phyloP scores from a whole-genome alignment of 2,888 invertebrate species.

The Acanthosepion lycidas region DNA sequence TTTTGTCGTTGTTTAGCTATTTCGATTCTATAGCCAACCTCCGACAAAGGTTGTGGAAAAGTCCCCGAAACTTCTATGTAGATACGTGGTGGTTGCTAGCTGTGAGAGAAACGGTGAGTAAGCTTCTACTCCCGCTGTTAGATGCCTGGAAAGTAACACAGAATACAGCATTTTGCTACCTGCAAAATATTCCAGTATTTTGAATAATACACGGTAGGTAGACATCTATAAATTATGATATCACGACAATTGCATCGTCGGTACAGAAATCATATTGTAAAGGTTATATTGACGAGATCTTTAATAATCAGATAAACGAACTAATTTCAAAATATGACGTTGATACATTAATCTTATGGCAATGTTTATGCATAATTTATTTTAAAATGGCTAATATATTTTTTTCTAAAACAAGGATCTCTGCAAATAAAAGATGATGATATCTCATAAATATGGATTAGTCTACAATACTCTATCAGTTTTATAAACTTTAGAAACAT shows the following conservation, averaged over 20 bases:
- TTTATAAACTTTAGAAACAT: too few species aligned
- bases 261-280: neutral
- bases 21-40: constrained; percentile 47
- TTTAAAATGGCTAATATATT: too few species aligned
- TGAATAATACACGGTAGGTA: neutral
- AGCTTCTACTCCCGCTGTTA: neutral
- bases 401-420: too few species aligned
- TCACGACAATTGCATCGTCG: neutral
- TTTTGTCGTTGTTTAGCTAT: constrained; percentile 47
- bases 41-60: constrained; percentile 47
- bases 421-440: too few species aligned
- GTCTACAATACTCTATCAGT: too few species aligned
- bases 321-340: too few species aligned
- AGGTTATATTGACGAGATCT: neutral
- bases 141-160: neutral
- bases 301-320: neutral
- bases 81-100: neutral
- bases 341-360: too few species aligned
- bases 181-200: neutral
- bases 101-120: neutral
- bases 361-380: too few species aligned
- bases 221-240: neutral
- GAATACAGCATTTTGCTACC: neutral
- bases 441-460: too few species aligned
- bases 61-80: constrained; percentile 45